Base-by-base conservation (phyloP, 1,140 invertebrate genomes). In the Eufriesea mexicana region DNA sequence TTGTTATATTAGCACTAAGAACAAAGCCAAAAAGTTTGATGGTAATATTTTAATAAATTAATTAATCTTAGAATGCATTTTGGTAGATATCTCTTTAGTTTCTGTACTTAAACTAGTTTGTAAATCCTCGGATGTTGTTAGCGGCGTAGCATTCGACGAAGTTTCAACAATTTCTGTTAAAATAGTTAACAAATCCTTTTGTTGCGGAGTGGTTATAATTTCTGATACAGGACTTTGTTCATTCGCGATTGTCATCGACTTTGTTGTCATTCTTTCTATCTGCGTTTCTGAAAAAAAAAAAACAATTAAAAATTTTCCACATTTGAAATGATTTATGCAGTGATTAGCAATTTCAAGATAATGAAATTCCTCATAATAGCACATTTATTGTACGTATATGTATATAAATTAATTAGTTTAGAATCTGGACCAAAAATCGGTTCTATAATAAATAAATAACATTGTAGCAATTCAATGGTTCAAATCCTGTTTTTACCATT, bases 401-500 rank as follows among this genome's bases (percentile, higher is more conserved):
- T 49, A 61, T 28, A 61, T 49, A 49, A 49, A 28, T 28, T 61
- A 14, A 25, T 16, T 62, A 28, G 6, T 7, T 62, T 6, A 62
- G 25, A 28, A 62, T 62, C 18, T 2, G 62, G 42, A 42, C 14
- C 25, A n/a, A 2, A 61, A 35, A 49, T 20, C 45, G n/a, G 5
- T 28, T 64, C 14, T 12, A 2, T 42, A 35, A 18, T 14, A n/a
- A 45, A 42, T 16, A 16, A 64, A 42, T 10, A 45, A 67, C 5
- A 18, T 25, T 23, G 18, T 7, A 20, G 6, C 35, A 45, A 59
- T 25, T 45, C 23, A n/a, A 64, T 8, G 51, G 18, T 23, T 54
- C 20, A 54, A 83, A 68, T 23, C 0, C 54, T 47, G 51, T 18
- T 54, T 79, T 91, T 89, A 90, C 86, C 88, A n/a, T 90, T 88